These are phyloP conservation scores for Acanthurus tractus DNA, from an alignment of 2,797 vertebrate genomes.

Conservation along the genomic window DNA sequence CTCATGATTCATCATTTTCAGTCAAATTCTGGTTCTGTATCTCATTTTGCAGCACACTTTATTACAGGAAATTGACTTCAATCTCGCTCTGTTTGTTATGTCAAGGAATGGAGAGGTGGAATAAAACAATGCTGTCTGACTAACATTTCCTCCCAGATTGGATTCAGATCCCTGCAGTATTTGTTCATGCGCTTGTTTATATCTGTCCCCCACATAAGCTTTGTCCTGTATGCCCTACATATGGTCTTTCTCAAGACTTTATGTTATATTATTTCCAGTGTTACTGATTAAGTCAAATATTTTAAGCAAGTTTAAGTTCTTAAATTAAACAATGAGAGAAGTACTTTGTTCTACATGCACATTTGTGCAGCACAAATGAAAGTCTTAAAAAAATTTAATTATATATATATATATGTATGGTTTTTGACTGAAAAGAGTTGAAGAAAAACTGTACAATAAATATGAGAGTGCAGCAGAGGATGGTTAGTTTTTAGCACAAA, in stretches of 20 bases:
- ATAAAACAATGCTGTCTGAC: not conserved
- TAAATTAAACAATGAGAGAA: no score
- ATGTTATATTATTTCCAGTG: not conserved
- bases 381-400: no score
- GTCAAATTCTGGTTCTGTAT: conserved; percentile 14
- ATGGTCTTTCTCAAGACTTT: not conserved
- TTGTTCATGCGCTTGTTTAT: conserved; percentile 4
- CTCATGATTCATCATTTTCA: conserved; percentile 7
- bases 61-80: conserved; percentile 21
- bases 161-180: conserved; percentile 10
- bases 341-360: no score
- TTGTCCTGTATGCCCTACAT: not conserved
- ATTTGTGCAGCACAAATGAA: no score
- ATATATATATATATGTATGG: no score
- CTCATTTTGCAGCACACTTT: conserved; percentile 1
- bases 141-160: not conserved
- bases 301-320: no score
- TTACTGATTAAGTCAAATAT: no score
- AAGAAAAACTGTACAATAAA: no score
- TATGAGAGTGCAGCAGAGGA: no score
- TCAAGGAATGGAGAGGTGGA: not conserved
- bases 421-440: no score
- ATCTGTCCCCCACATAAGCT: not conserved
- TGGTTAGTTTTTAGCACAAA: no score
- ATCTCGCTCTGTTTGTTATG: not conserved